Evolutionary conservation across 2,113 vertebrate genomes (phyloP), one percentile per base, ranked within the genome.

Genomic region (Garra rufa): DNA sequence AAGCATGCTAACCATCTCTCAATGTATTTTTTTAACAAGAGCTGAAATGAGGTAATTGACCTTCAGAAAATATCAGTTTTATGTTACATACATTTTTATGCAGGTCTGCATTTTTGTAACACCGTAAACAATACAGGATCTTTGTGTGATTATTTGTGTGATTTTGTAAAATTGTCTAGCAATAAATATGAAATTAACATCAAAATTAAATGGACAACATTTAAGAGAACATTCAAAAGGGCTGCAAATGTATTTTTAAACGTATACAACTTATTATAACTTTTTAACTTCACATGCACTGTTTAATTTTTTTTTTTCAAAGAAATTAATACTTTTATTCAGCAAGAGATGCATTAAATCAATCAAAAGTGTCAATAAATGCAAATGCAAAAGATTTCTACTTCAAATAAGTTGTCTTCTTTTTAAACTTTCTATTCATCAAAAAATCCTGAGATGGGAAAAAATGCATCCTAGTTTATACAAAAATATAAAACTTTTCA

Each of bases 51-150:
- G 13, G 6, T 24, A 48, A 43, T 50, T 19, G 15, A 75, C 24
- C 44, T 75, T 74, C 71, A 74, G 19, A 70, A 70, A 67, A 34
- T 67, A 28, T 19, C 17, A 67, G 65, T 10, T 69, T 38, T 69
- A 10, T 69, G 21, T 69, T 10, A 69, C 30, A 38, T 67, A 9
- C 34, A 34, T 34, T 19, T 65, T 67, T 21, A 69, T 38, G 17
- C 34, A 11, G 30, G 65, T 34, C 34, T 69, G 34, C 34, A 69
- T 21, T 69, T 38, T 2, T 34, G n/a, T n/a, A n/a, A n/a, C n/a
- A n/a, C n/a, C n/a, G n/a, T 21, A 21, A 21, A 55, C 48, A 21
- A 55, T 21, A 55, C 2, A 2, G 7, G 3, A 55, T 21, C 50
- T 21, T 52, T 7, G 19, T 14, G 19, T 3, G 17, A 55, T 9